These are phyloP conservation scores for Vicugna pacos DNA, from an alignment of 2,113 vertebrate species.

Conservation along the genomic window DNA sequence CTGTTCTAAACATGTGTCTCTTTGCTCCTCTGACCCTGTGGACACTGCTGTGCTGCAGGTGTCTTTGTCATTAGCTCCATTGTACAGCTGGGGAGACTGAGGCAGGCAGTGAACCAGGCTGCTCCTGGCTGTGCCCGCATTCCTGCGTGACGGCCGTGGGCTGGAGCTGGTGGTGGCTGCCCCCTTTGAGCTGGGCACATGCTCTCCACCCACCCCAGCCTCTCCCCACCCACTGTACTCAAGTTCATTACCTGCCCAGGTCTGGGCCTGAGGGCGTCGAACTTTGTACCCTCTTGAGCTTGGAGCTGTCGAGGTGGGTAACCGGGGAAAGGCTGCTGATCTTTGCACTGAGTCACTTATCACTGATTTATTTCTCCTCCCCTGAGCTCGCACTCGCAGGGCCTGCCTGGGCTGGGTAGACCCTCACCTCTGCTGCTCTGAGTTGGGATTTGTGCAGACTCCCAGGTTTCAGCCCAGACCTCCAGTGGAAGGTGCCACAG, in stretches of 20 bases:
- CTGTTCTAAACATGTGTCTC: fast-evolving
- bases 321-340: background rate
- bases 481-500: background rate
- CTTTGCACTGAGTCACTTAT: background rate
- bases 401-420: background rate
- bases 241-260: background rate
- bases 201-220: background rate
- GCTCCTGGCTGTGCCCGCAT: background rate
- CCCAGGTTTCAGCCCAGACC: background rate
- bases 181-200: background rate
- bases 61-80: background rate
- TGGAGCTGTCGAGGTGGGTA: background rate
- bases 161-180: background rate
- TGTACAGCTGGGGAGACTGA: background rate
- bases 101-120: background rate
- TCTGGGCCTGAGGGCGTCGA: background rate
- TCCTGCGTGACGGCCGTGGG: fast-evolving
- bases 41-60: fast-evolving
- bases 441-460: fast-evolving
- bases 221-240: fast-evolving
- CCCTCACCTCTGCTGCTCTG: too few relatives aligned
- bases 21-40: background rate
- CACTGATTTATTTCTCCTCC: fast-evolving
- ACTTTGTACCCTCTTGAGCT: background rate
- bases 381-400: too few relatives aligned